Conservation (phyloP, 1,140 invertebrate species). For the Lucilia sericata region DNA sequence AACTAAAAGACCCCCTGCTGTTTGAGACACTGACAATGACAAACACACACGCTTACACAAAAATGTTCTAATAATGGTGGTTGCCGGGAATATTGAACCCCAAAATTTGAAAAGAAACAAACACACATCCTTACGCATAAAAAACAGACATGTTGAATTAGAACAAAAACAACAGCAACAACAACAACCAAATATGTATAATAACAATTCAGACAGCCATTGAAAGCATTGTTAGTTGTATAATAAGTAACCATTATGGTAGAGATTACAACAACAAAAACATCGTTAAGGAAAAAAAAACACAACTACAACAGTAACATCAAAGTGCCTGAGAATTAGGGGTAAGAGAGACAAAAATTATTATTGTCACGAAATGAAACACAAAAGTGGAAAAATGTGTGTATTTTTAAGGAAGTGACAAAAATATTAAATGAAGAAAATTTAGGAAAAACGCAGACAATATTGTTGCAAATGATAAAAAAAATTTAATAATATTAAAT, state of each 20-base stretch:
- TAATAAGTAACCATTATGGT: constrained; percentile 37
- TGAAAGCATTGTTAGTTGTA: constrained; percentile 37
- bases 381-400: too few species aligned
- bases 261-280: constrained; percentile 27
- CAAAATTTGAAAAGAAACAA: constrained; percentile 7
- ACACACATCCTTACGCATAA: background rate
- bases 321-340: background rate
- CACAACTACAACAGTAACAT: background rate
- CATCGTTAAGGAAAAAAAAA: background rate
- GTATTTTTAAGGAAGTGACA: too few species aligned
- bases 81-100: constrained; percentile 18
- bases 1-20: constrained; percentile 21
- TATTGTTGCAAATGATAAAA: too few species aligned
- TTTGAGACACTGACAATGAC: background rate
- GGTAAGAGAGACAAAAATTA: background rate
- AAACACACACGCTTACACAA: background rate
- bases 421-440: too few species aligned
- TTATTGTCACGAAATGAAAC: too few species aligned
- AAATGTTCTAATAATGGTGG: background rate
- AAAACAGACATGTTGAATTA: constrained; percentile 18
- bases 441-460: too few species aligned
- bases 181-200: constrained; percentile 23
- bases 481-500: too few species aligned
- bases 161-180: background rate
- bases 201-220: constrained; percentile 40